Evolutionary conservation across 2,113 vertebrate species (phyloP), one percentile per base, ranked within the genome.

Genomic region (Megaceryle maxima): DNA sequence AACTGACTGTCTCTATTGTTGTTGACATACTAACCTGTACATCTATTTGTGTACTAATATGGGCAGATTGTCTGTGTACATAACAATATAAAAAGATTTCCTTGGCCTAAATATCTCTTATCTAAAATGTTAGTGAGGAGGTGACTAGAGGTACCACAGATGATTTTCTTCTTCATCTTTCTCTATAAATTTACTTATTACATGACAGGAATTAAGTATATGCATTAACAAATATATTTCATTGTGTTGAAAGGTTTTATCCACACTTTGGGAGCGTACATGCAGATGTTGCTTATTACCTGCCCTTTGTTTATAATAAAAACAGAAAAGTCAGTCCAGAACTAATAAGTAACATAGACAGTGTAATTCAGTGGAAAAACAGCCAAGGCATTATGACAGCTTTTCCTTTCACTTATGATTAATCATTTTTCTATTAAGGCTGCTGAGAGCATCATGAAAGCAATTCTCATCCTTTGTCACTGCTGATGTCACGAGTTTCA

Each of bases 401-500:
- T 31, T 70, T 89, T 88, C 80, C 55, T 74, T 82, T 10, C 92
- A 82, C 91, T 83, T 69, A 16, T 13, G 77, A 89, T 94, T 94
- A 86, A 88, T 90, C 56, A 78, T 66, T 76, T 88, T 51, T 89
- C 57, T 97, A 83, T 91, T 88, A 76, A 89, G 43, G 16, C n/a
- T 95, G 88, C 41, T 91, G 81, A 91, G 83, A 95, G 70, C 64
- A 75, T 62, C 68, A 75, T 55, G 90, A 83, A 85, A 92, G 83
- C 78, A 95, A 35, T 89, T 96, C 75, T 69, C 57, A 94, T 82
- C 81, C 31, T 37, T 82, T 92, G 68, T 57, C 51, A 62, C 68
- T 88, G 92, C 78, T 96, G 90, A 93, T 94, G 85, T 97, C 94
- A 96, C 77, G 91, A 76, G 80, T 94, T 96, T 94, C 91, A 97